Conservation (phyloP, 1,140 invertebrate genomes). For the Bombus pyrosoma region DNA sequence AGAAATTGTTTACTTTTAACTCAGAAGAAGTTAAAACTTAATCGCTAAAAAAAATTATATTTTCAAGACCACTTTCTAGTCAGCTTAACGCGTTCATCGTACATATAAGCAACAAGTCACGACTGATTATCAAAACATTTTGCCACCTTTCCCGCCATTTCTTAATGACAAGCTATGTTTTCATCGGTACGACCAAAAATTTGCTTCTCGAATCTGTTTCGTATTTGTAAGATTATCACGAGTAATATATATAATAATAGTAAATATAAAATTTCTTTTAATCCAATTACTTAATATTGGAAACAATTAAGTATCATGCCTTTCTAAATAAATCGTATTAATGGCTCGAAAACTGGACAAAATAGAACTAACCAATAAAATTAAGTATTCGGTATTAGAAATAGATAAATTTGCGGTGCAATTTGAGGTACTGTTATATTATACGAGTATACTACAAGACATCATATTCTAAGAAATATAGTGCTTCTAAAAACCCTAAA, state of each 20-base stretch:
- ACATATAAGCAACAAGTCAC: neutral
- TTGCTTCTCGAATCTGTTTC: neutral
- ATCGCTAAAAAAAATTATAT: neutral
- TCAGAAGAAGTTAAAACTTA: neutral
- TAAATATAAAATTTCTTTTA: neutral
- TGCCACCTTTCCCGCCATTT: conserved; percentile 40
- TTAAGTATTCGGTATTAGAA: neutral
- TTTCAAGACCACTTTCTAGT: neutral
- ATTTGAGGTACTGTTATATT: neutral
- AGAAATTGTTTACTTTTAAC: neutral
- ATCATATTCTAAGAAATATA: neutral
- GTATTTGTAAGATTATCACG: neutral
- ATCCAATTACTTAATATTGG: neutral
- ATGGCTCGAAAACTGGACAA: neutral
- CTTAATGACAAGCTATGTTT: neutral
- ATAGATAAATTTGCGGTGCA: neutral
- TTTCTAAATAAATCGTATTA: neutral
- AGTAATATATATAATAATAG: too few relatives aligned
- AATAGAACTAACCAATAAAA: neutral
- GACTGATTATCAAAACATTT: neutral
- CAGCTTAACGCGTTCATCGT: neutral
- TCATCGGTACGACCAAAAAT: neutral
- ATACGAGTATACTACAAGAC: neutral
- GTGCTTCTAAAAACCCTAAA: neutral
- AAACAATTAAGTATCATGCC: neutral